A percentile compares a stretch with the other conserved stretches of the same genome.
phyloP scores from a whole-genome alignment of 1,140 invertebrate species.

The Heliconius congener region DNA sequence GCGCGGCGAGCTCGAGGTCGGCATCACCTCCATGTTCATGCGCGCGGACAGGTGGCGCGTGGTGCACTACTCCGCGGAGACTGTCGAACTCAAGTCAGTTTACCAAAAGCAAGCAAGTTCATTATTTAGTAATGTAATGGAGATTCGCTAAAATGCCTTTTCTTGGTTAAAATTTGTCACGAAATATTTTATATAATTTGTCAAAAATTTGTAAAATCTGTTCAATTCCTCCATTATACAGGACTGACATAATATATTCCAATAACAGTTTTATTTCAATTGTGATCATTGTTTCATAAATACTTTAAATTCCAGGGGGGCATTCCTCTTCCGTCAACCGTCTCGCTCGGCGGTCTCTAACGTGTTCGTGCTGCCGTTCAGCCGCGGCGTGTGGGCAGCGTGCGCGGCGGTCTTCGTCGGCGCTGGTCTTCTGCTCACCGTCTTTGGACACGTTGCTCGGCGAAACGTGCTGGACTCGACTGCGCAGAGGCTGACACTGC shows the following conservation, averaged over 20 bases:
- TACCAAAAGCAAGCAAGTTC: no score
- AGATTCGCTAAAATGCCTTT: no score
- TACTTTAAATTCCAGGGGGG: conserved; percentile 48
- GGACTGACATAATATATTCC: no score
- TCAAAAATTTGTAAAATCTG: no score
- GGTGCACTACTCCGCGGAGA: conserved; percentile 80
- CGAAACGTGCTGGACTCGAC: conserved; percentile 43
- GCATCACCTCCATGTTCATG: conserved; percentile 81
- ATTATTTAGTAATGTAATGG: no score
- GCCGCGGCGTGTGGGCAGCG: conserved; percentile 83
- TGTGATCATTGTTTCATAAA: neutral
- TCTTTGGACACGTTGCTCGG: conserved; percentile 45
- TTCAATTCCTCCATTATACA: no score
- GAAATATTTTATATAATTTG: neutral
- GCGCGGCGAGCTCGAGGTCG: conserved; percentile 79
- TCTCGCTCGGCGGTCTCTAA: conserved; percentile 85
- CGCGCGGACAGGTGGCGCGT: conserved; percentile 77
- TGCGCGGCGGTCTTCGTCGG: conserved; percentile 59
- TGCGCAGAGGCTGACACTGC: conserved; percentile 57
- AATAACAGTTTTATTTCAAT: no score
- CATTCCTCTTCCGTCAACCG: conserved; percentile 84
- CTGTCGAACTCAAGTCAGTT: conserved; percentile 72
- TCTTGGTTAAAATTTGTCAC: neutral
- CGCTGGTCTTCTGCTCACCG: conserved; percentile 50
- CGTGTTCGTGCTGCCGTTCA: conserved; percentile 85